A percentile compares a stretch with the other conserved stretches of the same genome.
These are phyloP conservation scores for Apis laboriosa DNA, from an alignment of 1,140 invertebrate genomes.

Conservation along the genomic window DNA sequence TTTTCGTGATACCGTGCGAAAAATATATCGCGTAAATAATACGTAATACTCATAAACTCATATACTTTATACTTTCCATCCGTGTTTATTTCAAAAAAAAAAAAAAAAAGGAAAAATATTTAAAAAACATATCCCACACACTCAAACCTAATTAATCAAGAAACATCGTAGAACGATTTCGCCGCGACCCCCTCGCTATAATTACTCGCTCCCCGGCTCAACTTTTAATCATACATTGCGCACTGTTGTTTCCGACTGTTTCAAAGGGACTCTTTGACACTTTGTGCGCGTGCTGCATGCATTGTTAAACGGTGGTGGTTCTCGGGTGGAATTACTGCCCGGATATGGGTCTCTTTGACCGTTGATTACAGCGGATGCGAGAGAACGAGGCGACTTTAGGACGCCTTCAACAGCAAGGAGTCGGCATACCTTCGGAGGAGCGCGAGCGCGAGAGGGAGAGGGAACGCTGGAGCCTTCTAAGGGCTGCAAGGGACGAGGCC, in stretches of 20 bases:
- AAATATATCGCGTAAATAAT: too few species aligned
- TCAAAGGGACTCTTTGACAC: slow-evolving; percentile 27
- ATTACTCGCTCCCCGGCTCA: neutral
- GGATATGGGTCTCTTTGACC: slow-evolving; percentile 82
- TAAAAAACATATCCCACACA: too few species aligned
- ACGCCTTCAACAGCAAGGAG: slow-evolving; percentile 79
- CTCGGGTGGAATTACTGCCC: slow-evolving; percentile 78
- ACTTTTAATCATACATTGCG: slow-evolving; percentile 18
- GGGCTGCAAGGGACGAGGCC: slow-evolving; percentile 93
- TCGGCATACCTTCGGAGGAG: slow-evolving; percentile 81
- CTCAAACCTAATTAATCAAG: neutral
- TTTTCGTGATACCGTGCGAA: too few species aligned
- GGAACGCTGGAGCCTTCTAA: slow-evolving; percentile 92
- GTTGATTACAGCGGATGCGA: slow-evolving; percentile 85
- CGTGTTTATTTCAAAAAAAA: too few species aligned
- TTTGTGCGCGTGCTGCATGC: slow-evolving; percentile 44
- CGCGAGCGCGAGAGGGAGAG: slow-evolving; percentile 90
- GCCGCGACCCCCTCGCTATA: neutral
- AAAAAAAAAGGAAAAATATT: too few species aligned
- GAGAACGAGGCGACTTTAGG: slow-evolving; percentile 88
- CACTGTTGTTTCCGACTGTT: neutral
- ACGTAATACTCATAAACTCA: too few species aligned
- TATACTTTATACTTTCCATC: too few species aligned
- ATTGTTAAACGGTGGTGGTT: slow-evolving; percentile 55
- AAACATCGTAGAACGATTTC: neutral